Conservation (phyloP, 2,888 invertebrate genomes). For the Eutolmus rufibarbis region DNA sequence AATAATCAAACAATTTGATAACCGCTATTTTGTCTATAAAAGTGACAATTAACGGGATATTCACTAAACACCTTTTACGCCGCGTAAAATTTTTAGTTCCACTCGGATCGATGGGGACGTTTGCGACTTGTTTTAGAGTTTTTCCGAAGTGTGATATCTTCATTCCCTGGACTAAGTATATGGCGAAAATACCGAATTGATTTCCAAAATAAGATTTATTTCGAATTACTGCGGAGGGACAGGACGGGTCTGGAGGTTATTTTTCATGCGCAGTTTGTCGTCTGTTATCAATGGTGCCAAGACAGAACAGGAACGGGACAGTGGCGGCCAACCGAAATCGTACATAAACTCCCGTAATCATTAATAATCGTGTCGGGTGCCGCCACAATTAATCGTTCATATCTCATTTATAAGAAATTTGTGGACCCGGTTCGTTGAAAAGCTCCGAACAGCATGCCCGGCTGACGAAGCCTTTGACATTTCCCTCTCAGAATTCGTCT, state of each 20-base stretch:
- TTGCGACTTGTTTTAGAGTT: no score
- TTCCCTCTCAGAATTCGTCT: slow-evolving; percentile 20
- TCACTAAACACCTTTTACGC: no score
- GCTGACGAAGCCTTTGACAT: slow-evolving; percentile 33
- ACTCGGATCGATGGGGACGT: no score
- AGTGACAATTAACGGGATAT: no score
- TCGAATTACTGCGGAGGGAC: background rate
- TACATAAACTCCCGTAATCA: slow-evolving; percentile 11
- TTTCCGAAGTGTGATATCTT: no score
- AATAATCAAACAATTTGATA: no score
- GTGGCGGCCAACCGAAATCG: background rate
- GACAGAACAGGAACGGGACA: background rate
- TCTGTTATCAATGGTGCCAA: background rate
- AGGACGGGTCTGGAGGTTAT: background rate
- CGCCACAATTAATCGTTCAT: slow-evolving; percentile 37
- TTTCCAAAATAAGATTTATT: background rate
- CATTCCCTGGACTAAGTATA: no score
- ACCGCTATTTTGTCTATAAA: no score
- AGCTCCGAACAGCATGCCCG: background rate
- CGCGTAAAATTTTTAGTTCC: no score
- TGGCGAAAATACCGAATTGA: background rate
- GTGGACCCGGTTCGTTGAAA: background rate
- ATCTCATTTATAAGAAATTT: slow-evolving; percentile 37
- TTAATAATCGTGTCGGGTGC: slow-evolving; percentile 24
- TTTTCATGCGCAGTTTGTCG: background rate